These are phyloP conservation scores for Helicorthomorpha holstii DNA, from an alignment of 1,140 invertebrate genomes.

Conservation along the genomic window DNA sequence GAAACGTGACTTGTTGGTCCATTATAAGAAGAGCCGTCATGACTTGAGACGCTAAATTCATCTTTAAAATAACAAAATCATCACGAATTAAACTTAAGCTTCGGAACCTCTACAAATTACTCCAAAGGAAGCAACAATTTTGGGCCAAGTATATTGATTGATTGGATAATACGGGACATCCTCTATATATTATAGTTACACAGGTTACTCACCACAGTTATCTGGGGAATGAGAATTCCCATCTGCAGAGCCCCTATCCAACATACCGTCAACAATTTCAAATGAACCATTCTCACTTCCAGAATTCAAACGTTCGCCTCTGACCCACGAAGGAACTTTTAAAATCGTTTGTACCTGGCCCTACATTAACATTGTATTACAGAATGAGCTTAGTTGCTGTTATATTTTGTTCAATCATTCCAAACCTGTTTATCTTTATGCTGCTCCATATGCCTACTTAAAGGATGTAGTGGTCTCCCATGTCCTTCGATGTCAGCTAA, in stretches of 20 bases:
- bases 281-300: no score
- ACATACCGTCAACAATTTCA: constrained; percentile 28
- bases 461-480: constrained; percentile 46
- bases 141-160: no score
- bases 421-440: constrained; percentile 62
- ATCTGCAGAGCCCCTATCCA: constrained; percentile 59
- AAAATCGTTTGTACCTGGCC: constrained; percentile 69
- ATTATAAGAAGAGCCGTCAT: constrained; percentile 28
- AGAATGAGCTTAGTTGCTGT: not conserved
- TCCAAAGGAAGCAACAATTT: not conserved
- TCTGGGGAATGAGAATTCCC: constrained; percentile 65
- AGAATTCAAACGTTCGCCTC: constrained; percentile 34
- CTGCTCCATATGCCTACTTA: constrained; percentile 67
- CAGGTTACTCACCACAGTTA: constrained; percentile 4
- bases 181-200: no score
- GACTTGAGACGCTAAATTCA: constrained; percentile 44
- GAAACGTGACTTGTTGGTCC: constrained; percentile 23
- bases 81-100: not conserved
- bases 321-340: constrained; percentile 65
- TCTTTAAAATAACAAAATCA: constrained; percentile 39
- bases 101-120: not conserved
- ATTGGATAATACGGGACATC: no score
- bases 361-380: constrained; percentile 2
- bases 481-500: constrained; percentile 62
- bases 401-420: not conserved